Percentiles rank a stretch among this genome's conserved stretches.
These are phyloP conservation scores for Linnaemya vulpina DNA, from an alignment of 2,888 invertebrate species.

Conservation along the genomic window DNA sequence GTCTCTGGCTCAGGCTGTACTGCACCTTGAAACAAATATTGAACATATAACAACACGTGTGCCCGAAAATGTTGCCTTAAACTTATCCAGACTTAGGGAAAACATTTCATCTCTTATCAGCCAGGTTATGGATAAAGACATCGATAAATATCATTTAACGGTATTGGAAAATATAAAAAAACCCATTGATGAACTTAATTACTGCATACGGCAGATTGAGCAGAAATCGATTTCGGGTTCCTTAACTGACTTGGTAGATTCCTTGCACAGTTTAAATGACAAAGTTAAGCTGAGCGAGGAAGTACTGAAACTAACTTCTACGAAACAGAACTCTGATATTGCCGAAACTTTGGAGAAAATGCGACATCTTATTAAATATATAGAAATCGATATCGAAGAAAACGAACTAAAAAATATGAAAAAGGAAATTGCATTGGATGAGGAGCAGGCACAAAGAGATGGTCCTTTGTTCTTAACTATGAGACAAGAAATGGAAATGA, in stretches of 20 bases:
- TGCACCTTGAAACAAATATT: constrained; percentile 83
- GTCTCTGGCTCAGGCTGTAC: constrained; percentile 82
- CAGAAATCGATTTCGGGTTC: constrained; percentile 82
- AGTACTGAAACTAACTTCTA: constrained; percentile 76
- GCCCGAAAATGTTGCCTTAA: constrained; percentile 76
- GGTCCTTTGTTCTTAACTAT: constrained; percentile 78
- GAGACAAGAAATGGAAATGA: constrained; percentile 78
- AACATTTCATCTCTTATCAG: constrained; percentile 85
- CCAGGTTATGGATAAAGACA: constrained; percentile 84
- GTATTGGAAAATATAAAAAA: constrained; percentile 84
- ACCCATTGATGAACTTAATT: constrained; percentile 84
- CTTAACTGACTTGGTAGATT: constrained; percentile 81
- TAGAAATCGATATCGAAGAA: constrained; percentile 81
- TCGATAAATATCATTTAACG: constrained; percentile 81
- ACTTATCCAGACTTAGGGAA: constrained; percentile 83
- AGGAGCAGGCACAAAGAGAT: constrained; percentile 77
- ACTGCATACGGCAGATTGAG: constrained; percentile 82
- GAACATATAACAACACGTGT: constrained; percentile 77
- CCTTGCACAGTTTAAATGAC: constrained; percentile 80
- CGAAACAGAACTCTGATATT: constrained; percentile 77
- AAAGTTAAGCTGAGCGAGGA: constrained; percentile 80
- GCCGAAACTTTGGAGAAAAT: constrained; percentile 78
- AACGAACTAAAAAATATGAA: constrained; percentile 80
- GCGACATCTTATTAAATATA: constrained; percentile 77
- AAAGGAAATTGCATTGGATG: constrained; percentile 79